Percentiles rank a stretch among this genome's conserved stretches.
These are phyloP conservation scores for Periophthalmodon schlosseri DNA, from an alignment of 2,113 vertebrate species.

Conservation along the genomic window DNA sequence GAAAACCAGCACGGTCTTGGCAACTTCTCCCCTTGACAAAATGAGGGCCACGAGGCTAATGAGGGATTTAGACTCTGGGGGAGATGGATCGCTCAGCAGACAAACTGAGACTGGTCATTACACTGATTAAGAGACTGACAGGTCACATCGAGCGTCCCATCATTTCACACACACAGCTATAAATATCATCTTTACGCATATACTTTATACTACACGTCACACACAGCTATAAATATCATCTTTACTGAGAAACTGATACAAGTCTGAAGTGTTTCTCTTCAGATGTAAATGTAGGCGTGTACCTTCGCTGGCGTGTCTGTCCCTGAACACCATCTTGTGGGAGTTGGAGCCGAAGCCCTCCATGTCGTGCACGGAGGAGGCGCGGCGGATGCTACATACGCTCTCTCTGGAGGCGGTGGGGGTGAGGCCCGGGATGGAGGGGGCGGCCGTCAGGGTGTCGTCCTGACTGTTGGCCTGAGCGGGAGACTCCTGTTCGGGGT, in stretches of 20 bases:
- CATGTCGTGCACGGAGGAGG: slow-evolving; percentile 93
- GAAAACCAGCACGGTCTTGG: slow-evolving; percentile 25
- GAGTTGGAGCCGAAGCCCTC: slow-evolving; percentile 86
- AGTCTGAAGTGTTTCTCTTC: background rate
- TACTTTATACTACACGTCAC: background rate
- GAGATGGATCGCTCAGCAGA: slow-evolving; percentile 41
- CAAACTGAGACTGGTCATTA: slow-evolving; percentile 27
- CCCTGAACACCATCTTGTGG: slow-evolving; percentile 84
- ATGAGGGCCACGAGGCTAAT: slow-evolving; percentile 52
- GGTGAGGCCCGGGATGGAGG: slow-evolving; percentile 84
- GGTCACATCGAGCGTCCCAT: slow-evolving; percentile 6
- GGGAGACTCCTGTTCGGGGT: slow-evolving; percentile 74
- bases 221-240: background rate
- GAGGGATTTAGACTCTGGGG: slow-evolving; percentile 21
- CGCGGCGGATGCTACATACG: slow-evolving; percentile 88
- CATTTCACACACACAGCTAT: slow-evolving; percentile 16
- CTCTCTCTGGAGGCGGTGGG: slow-evolving; percentile 88
- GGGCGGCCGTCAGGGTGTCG: slow-evolving; percentile 46
- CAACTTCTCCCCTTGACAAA: slow-evolving; percentile 27
- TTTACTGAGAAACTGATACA: no score
- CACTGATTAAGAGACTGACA: slow-evolving; percentile 24
- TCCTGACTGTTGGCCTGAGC: slow-evolving; percentile 40
- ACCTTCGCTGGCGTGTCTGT: slow-evolving; percentile 97
- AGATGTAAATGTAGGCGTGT: slow-evolving; percentile 36
- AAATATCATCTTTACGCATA: background rate